Evolutionary conservation across 2,113 vertebrate genomes (phyloP).

Genomic region (Ammodytes dubius): DNA sequence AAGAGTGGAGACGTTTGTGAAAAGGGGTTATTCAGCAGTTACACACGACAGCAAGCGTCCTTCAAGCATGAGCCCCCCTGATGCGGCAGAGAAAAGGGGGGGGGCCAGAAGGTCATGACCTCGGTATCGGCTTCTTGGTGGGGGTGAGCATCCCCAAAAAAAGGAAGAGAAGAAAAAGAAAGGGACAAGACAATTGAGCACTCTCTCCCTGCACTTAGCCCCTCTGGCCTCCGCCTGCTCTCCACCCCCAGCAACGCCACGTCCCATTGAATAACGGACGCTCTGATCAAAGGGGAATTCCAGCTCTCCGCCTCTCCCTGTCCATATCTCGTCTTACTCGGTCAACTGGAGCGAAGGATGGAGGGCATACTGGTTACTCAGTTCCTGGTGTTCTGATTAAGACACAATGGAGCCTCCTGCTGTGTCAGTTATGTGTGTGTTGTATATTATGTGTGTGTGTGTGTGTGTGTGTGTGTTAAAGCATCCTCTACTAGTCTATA

Average conservation of each 20-base stretch:
- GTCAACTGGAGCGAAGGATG: conserved; percentile 67
- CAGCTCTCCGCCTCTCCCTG: conserved; percentile 45
- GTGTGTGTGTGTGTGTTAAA: conserved; percentile 62
- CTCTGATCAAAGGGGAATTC: conserved; percentile 78
- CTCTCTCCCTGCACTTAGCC: conserved; percentile 52
- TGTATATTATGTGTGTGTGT: conserved; percentile 22
- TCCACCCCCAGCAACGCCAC: conserved; percentile 61
- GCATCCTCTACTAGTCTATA: conserved; percentile 50
- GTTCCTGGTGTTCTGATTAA: conserved; percentile 56
- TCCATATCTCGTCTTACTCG: conserved; percentile 43
- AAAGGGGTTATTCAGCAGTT: conserved; percentile 44
- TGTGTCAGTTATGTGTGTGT: conserved; percentile 61
- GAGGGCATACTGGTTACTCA: conserved; percentile 68
- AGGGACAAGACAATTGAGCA: conserved; percentile 76
- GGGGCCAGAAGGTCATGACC: conserved; percentile 64
- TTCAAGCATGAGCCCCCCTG: conserved; percentile 41
- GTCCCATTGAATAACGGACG: conserved; percentile 75
- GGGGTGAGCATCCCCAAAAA: conserved; percentile 42
- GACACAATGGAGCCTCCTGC: conserved; percentile 71
- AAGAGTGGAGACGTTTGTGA: conserved; percentile 28
- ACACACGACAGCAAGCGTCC: conserved; percentile 53
- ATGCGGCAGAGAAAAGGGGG: conserved; percentile 7
- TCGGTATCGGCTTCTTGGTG: conserved; percentile 64
- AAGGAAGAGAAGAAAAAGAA: conserved; percentile 56
- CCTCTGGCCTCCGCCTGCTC: conserved; percentile 33